Percentiles rank a stretch among this genome's conserved stretches.
Evolutionary conservation across 2,113 vertebrate species (phyloP).

Genomic region (Chaetops frenatus): DNA sequence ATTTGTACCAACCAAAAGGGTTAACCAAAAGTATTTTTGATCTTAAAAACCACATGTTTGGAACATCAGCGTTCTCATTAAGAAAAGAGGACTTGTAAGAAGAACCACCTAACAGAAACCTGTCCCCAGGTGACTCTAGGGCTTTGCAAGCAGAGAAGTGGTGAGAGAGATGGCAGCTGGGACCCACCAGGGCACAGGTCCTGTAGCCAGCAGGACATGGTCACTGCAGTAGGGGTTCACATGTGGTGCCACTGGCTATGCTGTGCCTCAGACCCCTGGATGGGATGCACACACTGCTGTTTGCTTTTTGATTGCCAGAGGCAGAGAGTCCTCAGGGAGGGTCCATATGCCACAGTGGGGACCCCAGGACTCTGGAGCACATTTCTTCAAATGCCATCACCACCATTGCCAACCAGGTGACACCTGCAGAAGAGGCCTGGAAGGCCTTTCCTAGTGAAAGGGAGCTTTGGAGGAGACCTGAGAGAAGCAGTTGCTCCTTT

Average conservation of each 20-base stretch:
- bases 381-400: not conserved
- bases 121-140: not conserved
- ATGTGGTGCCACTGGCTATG: not conserved
- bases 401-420: accelerated
- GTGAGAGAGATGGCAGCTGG: accelerated
- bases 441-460: not conserved
- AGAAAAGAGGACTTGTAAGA: not conserved
- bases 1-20: not conserved
- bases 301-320: not conserved
- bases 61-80: not conserved
- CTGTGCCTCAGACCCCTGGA: not conserved
- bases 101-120: not conserved
- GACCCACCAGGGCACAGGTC: not conserved
- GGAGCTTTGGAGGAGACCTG: not conserved
- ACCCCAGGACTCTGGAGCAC: not conserved
- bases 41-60: not conserved
- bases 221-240: not conserved
- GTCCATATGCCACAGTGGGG: not conserved
- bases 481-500: not conserved
- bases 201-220: not conserved
- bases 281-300: not conserved
- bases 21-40: not conserved
- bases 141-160: not conserved
- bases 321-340: not conserved
- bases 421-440: not conserved